A percentile compares a stretch with the other conserved stretches of the same genome.
Conservation (phyloP, 2,113 vertebrate species). For the Atractosteus spatula region DNA sequence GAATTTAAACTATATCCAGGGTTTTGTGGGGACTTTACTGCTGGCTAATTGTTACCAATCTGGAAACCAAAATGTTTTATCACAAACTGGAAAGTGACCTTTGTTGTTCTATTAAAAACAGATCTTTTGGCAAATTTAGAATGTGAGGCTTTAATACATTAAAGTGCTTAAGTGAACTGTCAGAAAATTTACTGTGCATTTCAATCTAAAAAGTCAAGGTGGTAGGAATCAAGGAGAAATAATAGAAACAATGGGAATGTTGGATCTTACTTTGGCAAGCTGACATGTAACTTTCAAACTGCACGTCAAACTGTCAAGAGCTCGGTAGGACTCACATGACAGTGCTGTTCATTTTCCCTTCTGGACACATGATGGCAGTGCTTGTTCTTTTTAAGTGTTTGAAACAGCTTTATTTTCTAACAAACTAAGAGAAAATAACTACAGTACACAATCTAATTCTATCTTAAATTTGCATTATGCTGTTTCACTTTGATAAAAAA, state of each 20-base stretch:
- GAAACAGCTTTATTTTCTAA: too few relatives aligned
- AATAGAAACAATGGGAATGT: not conserved
- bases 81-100: conserved; percentile 49
- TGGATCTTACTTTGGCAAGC: conserved; percentile 13
- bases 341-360: not conserved
- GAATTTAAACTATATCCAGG: conserved; percentile 44
- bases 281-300: conserved; percentile 3
- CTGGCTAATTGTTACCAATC: conserved; percentile 43
- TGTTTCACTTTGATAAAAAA: too few relatives aligned
- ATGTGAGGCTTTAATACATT: conserved; percentile 17
- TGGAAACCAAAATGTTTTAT: conserved; percentile 43
- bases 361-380: not conserved
- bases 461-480: too few relatives aligned
- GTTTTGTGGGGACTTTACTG: conserved; percentile 39
- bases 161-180: conserved; percentile 2
- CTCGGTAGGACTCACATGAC: not conserved
- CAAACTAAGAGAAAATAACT: too few relatives aligned
- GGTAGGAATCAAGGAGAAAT: not conserved
- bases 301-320: conserved; percentile 22
- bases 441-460: too few relatives aligned
- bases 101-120: conserved; percentile 53
- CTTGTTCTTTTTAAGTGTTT: too few relatives aligned
- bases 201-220: not conserved
- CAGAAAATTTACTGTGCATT: conserved; percentile 28
- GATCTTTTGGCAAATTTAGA: conserved; percentile 32